A percentile compares a stretch with the other conserved stretches of the same genome.
Conservation (phyloP, 2,797 vertebrate genomes). For the Chelonia mydas region DNA sequence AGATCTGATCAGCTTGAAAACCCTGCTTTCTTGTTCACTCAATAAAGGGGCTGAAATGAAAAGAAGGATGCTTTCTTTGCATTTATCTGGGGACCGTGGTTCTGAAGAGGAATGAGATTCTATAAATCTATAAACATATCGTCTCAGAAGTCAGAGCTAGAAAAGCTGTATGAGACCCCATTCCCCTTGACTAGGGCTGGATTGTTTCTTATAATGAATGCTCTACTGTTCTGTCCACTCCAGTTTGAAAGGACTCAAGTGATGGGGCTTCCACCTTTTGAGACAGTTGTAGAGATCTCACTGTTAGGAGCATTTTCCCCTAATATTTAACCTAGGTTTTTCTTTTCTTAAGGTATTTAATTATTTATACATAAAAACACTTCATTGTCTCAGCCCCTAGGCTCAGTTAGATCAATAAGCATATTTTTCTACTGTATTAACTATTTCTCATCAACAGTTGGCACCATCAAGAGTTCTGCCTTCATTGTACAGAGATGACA, state of each 20-base stretch:
- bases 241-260: neutral
- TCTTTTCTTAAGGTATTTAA: slow-evolving; percentile 43
- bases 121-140: slow-evolving; percentile 38
- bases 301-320: neutral
- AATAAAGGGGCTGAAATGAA: neutral
- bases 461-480: slow-evolving; percentile 57
- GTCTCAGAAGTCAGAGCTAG: neutral
- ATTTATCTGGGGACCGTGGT: neutral
- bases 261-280: neutral
- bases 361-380: slow-evolving; percentile 26
- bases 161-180: neutral
- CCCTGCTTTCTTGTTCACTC: neutral
- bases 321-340: neutral
- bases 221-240: neutral
- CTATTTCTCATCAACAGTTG: slow-evolving; percentile 54
- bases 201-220: slow-evolving; percentile 2
- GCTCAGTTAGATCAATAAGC: slow-evolving; percentile 50
- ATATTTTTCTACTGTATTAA: slow-evolving; percentile 52
- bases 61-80: neutral
- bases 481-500: slow-evolving; percentile 48
- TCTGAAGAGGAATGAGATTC: slow-evolving; percentile 15
- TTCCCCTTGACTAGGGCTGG: slow-evolving; percentile 2
- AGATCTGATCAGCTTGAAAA: neutral
- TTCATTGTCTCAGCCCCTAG: neutral
- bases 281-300: slow-evolving; percentile 19